Evolutionary conservation across 2,113 vertebrate species (phyloP).

Genomic region (Ctenomys sociabilis): DNA sequence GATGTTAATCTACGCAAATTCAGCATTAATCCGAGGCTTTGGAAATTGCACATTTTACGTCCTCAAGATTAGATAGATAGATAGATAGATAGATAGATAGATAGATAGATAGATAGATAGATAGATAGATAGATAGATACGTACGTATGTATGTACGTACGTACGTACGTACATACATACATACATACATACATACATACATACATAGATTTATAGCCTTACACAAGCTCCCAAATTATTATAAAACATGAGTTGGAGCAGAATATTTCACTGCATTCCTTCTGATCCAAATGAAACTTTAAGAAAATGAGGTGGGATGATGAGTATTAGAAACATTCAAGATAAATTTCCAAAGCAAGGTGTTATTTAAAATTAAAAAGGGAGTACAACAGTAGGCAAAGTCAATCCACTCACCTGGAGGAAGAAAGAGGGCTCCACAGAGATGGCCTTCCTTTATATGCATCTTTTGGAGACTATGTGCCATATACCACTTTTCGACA

Average conservation of each 20-base stretch:
- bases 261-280: neutral
- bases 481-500: constrained; percentile 84
- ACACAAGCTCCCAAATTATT: constrained; percentile 6
- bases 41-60: neutral
- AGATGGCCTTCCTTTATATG: constrained; percentile 83
- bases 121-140: too few species aligned
- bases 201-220: neutral
- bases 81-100: too few species aligned
- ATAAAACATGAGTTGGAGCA: neutral
- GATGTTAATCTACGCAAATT: neutral
- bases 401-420: constrained; percentile 83
- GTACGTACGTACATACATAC: too few species aligned
- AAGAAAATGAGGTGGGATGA: neutral
- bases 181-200: neutral
- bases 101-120: too few species aligned
- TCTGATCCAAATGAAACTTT: neutral
- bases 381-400: neutral
- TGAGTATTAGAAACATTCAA: neutral
- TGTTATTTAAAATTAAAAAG: neutral
- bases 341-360: neutral
- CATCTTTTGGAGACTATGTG: constrained; percentile 84
- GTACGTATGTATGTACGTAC: too few species aligned
- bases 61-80: neutral
- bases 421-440: constrained; percentile 87
- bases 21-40: neutral